Conservation (phyloP, 2,888 invertebrate species). For the Polydrusus cervinus region DNA sequence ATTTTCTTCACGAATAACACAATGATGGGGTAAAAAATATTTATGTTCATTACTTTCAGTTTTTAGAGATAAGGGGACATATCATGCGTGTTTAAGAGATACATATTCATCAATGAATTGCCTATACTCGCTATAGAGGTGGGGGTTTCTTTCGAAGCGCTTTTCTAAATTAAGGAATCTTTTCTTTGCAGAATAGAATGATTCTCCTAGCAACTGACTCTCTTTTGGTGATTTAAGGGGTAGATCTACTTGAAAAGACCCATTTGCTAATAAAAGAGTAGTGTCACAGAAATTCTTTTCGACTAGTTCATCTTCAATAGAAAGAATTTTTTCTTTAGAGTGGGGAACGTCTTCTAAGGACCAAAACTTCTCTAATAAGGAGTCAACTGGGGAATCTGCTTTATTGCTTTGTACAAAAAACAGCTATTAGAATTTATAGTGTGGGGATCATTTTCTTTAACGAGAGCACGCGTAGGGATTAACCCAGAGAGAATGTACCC, state of each 20-base stretch:
- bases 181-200: conserved; percentile 17
- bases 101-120: conserved; percentile 50
- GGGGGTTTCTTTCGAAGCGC: conserved; percentile 1
- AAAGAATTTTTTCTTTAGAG: neutral
- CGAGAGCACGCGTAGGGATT: neutral
- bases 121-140: conserved; percentile 4
- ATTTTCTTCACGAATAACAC: conserved; percentile 40
- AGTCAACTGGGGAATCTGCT: neutral
- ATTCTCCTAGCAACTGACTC: conserved; percentile 5
- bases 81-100: conserved; percentile 22
- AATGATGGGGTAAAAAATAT: conserved; percentile 46
- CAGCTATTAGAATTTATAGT: neutral
- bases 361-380: conserved; percentile 43
- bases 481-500: conserved; percentile 16
- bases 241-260: conserved; percentile 30
- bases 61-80: neutral
- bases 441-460: neutral
- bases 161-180: conserved; percentile 26
- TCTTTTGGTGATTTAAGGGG: conserved; percentile 1
- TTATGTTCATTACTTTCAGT: neutral
- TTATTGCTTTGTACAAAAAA: conserved; percentile 1
- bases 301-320: neutral
- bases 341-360: conserved; percentile 30
- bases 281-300: conserved; percentile 2
- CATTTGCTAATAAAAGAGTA: conserved; percentile 1